Percentiles rank a stretch among this genome's conserved stretches.
These are phyloP conservation scores for Stegastes partitus DNA, from an alignment of 2,113 vertebrate genomes.

Conservation along the genomic window DNA sequence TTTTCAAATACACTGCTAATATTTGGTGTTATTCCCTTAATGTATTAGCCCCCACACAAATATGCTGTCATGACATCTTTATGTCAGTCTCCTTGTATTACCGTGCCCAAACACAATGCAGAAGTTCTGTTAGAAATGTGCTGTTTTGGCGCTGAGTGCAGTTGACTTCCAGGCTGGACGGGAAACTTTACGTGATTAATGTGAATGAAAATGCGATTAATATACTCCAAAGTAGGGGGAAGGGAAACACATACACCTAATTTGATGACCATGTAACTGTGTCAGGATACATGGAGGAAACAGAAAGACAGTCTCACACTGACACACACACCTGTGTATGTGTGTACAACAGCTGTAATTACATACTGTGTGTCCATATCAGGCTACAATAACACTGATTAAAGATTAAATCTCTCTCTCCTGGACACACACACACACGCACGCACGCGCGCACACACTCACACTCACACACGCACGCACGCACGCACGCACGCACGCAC, in stretches of 20 bases:
- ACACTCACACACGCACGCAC: constrained; percentile 7
- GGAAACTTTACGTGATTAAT: background rate
- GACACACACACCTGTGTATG: constrained; percentile 19
- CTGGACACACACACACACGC: constrained; percentile 24
- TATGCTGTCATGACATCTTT: background rate
- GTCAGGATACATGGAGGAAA: constrained; percentile 11
- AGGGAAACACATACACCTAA: background rate
- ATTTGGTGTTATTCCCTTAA: background rate
- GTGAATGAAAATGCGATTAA: background rate
- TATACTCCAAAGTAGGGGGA: too few species aligned
- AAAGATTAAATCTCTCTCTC: constrained; percentile 68
- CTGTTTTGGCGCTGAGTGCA: background rate
- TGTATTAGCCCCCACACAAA: background rate
- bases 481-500: constrained; percentile 22
- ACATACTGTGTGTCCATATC: constrained; percentile 66
- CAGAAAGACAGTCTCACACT: constrained; percentile 5
- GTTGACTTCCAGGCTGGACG: background rate
- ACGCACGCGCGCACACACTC: constrained; percentile 12
- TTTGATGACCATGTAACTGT: constrained; percentile 28
- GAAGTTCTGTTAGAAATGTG: background rate
- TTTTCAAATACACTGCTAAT: constrained; percentile 4
- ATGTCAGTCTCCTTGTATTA: background rate
- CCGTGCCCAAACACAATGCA: background rate
- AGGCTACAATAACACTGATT: constrained; percentile 65
- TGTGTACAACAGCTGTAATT: constrained; percentile 65